Base-by-base conservation (phyloP, 2,797 vertebrate genomes). In the Hyperoplus immaculatus region DNA sequence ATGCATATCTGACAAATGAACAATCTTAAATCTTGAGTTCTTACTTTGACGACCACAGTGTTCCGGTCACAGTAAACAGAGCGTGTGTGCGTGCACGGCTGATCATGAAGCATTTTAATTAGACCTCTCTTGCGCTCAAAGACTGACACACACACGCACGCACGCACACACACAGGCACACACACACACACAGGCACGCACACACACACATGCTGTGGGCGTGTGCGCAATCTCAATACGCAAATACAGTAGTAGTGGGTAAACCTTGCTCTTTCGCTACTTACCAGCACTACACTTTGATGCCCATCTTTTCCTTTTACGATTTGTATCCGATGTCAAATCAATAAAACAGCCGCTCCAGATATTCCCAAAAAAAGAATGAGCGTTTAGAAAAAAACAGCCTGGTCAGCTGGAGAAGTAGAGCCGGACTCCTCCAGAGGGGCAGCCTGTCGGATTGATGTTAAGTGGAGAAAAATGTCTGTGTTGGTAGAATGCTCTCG, bases 201-300 rank as follows among this genome's bases (percentile, higher is more conserved):
- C 77, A 57, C 75, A 3, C 67, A 16, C 41, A 16, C 67, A 1
- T 9, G 41, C 82, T 77, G 85, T 69, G 69, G 80, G 84, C 86
- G 89, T 89, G 83, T 83, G 84, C 53, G 69, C 67, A 78, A 83
- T 81, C 36, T 75, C 14, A 87, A 86, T 72, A 69, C 75, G 64
- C 5, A 55, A 64, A 82, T 78, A 43, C 1, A 8, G 38, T 45
- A 56, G 69, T 66, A 87, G 73, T 58, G 29, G 13, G 4, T 57
- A 63, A 63, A 76, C 49, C 45, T 56, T 50, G 46, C 2, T 58
- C 71, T 53, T 18, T 15, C 16, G 42, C 49, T 18, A 93, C 93
- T 93, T 46, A 94, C 93, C 92, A 59, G 76, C 66, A 83, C 92
- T 94, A 94, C 85, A 89, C 90, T 74, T 73, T 72, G 69, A 86